A percentile compares a stretch with the other conserved stretches of the same genome.
phyloP scores from a whole-genome alignment of 2,888 invertebrate species.

The Spilosoma lubricipeda region DNA sequence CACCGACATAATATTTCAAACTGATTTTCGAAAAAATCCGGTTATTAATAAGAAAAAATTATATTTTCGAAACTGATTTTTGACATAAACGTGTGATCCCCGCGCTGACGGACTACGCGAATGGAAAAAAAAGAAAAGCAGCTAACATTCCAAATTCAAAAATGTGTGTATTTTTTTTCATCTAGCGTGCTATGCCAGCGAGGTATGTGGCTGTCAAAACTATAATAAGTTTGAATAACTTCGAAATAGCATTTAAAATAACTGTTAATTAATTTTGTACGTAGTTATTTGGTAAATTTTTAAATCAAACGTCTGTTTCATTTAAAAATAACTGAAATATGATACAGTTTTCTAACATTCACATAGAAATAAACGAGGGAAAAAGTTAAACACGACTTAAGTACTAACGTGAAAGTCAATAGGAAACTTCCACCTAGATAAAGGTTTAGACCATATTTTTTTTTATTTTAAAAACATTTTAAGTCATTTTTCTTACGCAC shows the following conservation, averaged over 20 bases:
- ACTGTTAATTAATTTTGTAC: constrained; percentile 12
- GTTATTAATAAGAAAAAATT: constrained; percentile 31
- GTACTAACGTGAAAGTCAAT: neutral
- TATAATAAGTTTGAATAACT: constrained; percentile 22
- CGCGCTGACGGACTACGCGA: constrained; percentile 61
- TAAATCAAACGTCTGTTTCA: neutral
- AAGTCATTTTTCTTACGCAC: neutral
- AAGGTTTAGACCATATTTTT: neutral
- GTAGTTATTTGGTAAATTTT: too few species aligned
- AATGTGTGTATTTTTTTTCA: constrained; percentile 48
- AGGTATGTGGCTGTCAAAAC: constrained; percentile 31
- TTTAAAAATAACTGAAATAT: neutral
- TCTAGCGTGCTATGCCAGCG: constrained; percentile 58
- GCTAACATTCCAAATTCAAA: constrained; percentile 75
- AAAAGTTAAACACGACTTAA: neutral
- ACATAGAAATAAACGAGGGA: neutral
- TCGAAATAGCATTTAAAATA: constrained; percentile 25
- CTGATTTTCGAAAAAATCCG: constrained; percentile 36
- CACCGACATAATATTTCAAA: constrained; percentile 79
- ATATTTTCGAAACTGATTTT: constrained; percentile 42
- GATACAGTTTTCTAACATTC: neutral
- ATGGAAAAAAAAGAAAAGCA: constrained; percentile 70
- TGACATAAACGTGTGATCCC: constrained; percentile 58
- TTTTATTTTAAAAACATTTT: neutral
- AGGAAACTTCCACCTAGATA: neutral